phyloP scores from a whole-genome alignment of 2,113 vertebrate species.

The Esox niger region DNA sequence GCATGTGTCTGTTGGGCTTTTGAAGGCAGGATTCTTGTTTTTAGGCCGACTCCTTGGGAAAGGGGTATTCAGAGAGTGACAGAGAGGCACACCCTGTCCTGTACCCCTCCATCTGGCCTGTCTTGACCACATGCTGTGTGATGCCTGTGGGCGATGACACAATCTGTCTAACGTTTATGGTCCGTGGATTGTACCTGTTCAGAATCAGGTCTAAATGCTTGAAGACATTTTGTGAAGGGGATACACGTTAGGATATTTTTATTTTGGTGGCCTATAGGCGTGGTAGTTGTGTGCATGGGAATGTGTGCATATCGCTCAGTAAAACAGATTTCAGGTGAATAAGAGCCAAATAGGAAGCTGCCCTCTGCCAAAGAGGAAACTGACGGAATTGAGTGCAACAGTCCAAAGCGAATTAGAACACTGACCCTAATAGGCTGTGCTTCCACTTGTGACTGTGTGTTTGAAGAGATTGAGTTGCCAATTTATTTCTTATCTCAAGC shows the following conservation, averaged over 20 bases:
- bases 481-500: background rate
- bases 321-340: slow-evolving; percentile 42
- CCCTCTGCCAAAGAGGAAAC: slow-evolving; percentile 32
- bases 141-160: too few relatives aligned
- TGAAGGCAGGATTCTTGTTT: background rate
- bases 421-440: slow-evolving; percentile 10
- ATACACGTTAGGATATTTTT: background rate
- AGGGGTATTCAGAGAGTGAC: background rate
- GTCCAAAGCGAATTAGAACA: slow-evolving; percentile 18
- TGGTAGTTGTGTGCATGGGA: background rate
- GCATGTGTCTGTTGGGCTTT: background rate
- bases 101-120: background rate
- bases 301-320: slow-evolving; percentile 15
- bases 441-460: background rate
- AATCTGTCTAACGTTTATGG: too few relatives aligned
- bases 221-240: slow-evolving; percentile 7
- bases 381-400: slow-evolving; percentile 33
- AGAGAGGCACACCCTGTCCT: background rate
- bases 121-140: background rate
- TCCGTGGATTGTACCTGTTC: background rate
- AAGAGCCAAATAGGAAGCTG: slow-evolving; percentile 38
- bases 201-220: background rate
- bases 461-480: background rate
- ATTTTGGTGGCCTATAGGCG: too few relatives aligned
- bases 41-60: background rate